phyloP scores from a whole-genome alignment of 2,888 invertebrate species.

The Sphaeridia pumilis region DNA sequence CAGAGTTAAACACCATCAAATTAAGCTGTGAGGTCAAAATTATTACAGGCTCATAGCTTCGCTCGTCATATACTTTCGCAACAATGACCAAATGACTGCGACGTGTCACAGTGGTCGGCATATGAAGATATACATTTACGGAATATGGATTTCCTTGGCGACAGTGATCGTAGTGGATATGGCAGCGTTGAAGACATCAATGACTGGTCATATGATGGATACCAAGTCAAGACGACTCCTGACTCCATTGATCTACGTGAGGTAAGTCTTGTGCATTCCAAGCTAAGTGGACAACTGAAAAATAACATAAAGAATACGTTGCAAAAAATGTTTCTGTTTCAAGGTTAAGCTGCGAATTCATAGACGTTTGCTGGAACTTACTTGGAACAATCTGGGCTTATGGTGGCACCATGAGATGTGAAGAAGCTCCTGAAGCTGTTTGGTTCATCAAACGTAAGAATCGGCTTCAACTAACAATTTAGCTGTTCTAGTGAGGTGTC shows the following conservation, averaged over 20 bases:
- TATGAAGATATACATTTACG: conserved; percentile 59
- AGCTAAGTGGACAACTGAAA: background rate
- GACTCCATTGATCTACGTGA: conserved; percentile 25
- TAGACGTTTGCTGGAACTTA: conserved; percentile 28
- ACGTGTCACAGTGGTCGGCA: conserved; percentile 61
- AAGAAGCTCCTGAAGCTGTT: conserved; percentile 20
- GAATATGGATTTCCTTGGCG: conserved; percentile 40
- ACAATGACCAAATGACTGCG: conserved; percentile 40
- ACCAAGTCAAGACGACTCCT: conserved; percentile 20
- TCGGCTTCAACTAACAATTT: too few relatives aligned
- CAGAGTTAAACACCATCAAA: too few relatives aligned
- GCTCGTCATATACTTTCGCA: conserved; percentile 19
- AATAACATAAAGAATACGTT: too few relatives aligned
- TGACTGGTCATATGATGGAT: conserved; percentile 36
- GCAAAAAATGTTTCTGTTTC: background rate
- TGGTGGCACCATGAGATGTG: conserved; percentile 21
- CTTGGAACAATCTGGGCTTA: conserved; percentile 27
- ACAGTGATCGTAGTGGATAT: conserved; percentile 39
- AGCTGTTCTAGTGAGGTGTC: too few relatives aligned
- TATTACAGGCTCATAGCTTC: conserved; percentile 20
- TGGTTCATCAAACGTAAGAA: conserved; percentile 23
- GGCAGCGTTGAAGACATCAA: conserved; percentile 37
- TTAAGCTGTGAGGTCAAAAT: background rate
- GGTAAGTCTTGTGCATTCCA: conserved; percentile 5
- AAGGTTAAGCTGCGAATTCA: conserved; percentile 22